phyloP scores from a whole-genome alignment of 2,888 invertebrate species.

The Epirrhoe tristata region DNA sequence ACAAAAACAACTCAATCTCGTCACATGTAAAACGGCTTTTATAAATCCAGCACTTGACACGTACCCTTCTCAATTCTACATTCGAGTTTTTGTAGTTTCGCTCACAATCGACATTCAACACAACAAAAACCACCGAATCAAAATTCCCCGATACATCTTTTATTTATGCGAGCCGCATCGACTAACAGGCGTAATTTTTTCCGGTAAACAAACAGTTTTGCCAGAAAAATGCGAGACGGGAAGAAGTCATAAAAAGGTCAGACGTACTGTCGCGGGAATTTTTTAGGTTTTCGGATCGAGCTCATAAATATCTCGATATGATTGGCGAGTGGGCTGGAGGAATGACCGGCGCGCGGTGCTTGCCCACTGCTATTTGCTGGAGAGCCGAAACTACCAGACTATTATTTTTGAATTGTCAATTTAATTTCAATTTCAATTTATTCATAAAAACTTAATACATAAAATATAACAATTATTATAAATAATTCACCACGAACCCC shows the following conservation, averaged over 20 bases:
- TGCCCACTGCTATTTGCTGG: conserved; percentile 31
- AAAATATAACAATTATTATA: too few species aligned
- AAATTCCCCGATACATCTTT: conserved; percentile 82
- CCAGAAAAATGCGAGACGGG: conserved; percentile 82
- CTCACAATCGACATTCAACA: conserved; percentile 69
- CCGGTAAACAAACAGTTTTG: conserved; percentile 85
- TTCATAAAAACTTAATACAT: too few species aligned
- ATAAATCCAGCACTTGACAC: conserved; percentile 72
- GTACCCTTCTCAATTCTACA: conserved; percentile 72
- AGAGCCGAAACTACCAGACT: conserved; percentile 10
- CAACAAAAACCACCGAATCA: conserved; percentile 79
- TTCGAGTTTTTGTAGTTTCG: conserved; percentile 64
- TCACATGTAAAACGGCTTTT: conserved; percentile 54
- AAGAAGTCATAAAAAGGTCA: conserved; percentile 79
- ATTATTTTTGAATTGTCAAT: too few species aligned
- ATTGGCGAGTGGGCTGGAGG: conserved; percentile 62
- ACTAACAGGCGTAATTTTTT: conserved; percentile 85
- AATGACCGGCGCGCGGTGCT: conserved; percentile 52
- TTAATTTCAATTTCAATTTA: too few species aligned
- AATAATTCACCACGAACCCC: too few species aligned
- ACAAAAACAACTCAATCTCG: conserved; percentile 45
- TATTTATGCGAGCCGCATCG: conserved; percentile 79
- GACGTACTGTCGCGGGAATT: conserved; percentile 64
- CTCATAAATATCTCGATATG: conserved; percentile 78
- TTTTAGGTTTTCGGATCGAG: conserved; percentile 58